Evolutionary conservation across 2,113 vertebrate species (phyloP).

Genomic region (Cryptotis parvus): DNA sequence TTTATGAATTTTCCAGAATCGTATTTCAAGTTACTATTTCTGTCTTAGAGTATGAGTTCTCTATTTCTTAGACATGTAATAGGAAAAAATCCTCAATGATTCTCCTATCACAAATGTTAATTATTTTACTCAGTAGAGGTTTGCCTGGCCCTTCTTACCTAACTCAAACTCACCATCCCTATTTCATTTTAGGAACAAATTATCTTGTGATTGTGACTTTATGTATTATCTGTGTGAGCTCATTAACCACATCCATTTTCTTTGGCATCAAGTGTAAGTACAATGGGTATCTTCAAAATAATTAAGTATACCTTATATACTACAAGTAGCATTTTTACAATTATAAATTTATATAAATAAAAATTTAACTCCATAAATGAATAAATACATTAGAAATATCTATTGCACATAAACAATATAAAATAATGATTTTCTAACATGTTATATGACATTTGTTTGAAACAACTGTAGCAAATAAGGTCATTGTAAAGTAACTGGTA

Average conservation of each 20-base stretch:
- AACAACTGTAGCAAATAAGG: neutral
- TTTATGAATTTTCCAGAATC: constrained; percentile 1
- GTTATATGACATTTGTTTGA: neutral
- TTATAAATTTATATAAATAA: neutral
- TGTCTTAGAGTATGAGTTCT: neutral
- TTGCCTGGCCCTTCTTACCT: neutral
- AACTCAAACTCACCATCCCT: neutral
- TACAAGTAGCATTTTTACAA: neutral
- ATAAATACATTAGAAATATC: neutral
- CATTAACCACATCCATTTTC: constrained; percentile 65
- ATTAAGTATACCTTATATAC: neutral
- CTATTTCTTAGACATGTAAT: neutral
- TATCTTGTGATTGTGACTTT: neutral
- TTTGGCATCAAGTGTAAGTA: constrained; percentile 80
- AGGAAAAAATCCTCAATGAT: neutral
- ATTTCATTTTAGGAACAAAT: constrained; percentile 50
- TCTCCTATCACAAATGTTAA: neutral
- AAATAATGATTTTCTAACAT: neutral
- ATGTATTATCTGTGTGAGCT: constrained; percentile 53
- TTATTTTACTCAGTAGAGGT: neutral
- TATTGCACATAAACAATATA: neutral
- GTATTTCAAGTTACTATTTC: neutral
- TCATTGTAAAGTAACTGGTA: neutral
- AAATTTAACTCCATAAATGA: neutral
- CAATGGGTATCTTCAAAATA: neutral